Percentiles rank a stretch among this genome's conserved stretches.
Evolutionary conservation across 2,797 vertebrate genomes (phyloP).

Genomic region (Staurois parvus): DNA sequence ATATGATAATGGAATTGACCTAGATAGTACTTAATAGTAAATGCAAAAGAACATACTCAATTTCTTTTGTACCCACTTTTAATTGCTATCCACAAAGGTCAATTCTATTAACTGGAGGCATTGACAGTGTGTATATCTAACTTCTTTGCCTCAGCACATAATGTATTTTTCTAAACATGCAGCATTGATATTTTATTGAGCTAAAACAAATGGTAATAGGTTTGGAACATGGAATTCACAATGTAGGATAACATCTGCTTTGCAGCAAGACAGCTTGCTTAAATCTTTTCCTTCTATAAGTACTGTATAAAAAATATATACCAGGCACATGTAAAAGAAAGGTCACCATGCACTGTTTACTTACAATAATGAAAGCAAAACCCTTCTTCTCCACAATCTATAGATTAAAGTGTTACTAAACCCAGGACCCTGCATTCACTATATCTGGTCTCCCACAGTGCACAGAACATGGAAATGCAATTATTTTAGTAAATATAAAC

Average conservation of each 20-base stretch:
- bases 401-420: no score
- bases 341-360: not conserved
- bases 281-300: not conserved
- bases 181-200: slow-evolving; percentile 63
- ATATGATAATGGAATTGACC: slow-evolving; percentile 62
- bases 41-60: slow-evolving; percentile 63
- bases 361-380: not conserved
- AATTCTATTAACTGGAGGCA: slow-evolving; percentile 63
- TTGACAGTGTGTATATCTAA: slow-evolving; percentile 60
- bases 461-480: no score
- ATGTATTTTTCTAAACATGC: slow-evolving; percentile 63
- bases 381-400: not conserved
- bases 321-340: not conserved
- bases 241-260: slow-evolving; percentile 24
- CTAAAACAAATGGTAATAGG: slow-evolving; percentile 59
- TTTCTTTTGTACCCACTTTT: slow-evolving; percentile 64
- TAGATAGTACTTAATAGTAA: slow-evolving; percentile 60
- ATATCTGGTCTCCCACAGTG: no score
- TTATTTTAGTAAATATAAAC: no score
- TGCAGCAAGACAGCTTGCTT: slow-evolving; percentile 1
- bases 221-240: slow-evolving; percentile 47
- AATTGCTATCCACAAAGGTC: slow-evolving; percentile 63
- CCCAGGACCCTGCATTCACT: no score
- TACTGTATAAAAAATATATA: not conserved
- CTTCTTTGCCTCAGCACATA: slow-evolving; percentile 62